Base-by-base conservation (phyloP, 2,888 invertebrate species). In the Drosophila lacicola region DNA sequence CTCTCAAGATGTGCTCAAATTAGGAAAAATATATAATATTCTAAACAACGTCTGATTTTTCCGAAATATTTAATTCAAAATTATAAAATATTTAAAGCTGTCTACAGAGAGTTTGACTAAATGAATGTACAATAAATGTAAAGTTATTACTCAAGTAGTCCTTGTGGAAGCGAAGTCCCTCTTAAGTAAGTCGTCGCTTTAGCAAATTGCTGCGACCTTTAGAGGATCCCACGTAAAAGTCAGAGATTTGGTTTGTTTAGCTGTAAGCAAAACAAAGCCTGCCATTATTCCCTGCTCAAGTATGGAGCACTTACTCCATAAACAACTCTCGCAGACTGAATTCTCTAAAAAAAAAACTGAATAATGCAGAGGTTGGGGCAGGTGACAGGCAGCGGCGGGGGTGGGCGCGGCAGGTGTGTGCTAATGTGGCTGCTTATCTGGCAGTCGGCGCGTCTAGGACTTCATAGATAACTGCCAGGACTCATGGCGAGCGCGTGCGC, bases 391-490 rank as follows among this genome's bases (percentile, higher is more conserved):
- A 37, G 42, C 0, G 21, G 19, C 8, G 33, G 33, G 13, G 11
- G 17, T 0, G 21, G 0, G 13, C 29, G 39, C 17, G 41, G 47
- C 47, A 66, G 39, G 78, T 78, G 56, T 49, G 47, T 68, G 78
- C 50, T 72, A 60, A 63, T 78, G 78, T 55, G 49, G 69, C 64
- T 74, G 76, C 79, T 76, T 76, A 78, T 78, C 76, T 74, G 55
- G 63, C 69, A 69, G 78, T 63, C 68, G 53, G 56, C 39, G 62
- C 37, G 54, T 45, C 80, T 65, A 74, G 83, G 80, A 77, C 78
- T 77, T 66, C 60, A 65, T 70, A 86, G 88, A 88, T 88, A 83
- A 82, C 70, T 65, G 75, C 50, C 57, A 78, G 75, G 78, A 88
- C 69, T 83, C 84, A 71, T 71, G 56, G 70, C 68, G 46, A 70